These are phyloP conservation scores for Micrasema longulum DNA, from an alignment of 1,140 invertebrate species.

Conservation along the genomic window DNA sequence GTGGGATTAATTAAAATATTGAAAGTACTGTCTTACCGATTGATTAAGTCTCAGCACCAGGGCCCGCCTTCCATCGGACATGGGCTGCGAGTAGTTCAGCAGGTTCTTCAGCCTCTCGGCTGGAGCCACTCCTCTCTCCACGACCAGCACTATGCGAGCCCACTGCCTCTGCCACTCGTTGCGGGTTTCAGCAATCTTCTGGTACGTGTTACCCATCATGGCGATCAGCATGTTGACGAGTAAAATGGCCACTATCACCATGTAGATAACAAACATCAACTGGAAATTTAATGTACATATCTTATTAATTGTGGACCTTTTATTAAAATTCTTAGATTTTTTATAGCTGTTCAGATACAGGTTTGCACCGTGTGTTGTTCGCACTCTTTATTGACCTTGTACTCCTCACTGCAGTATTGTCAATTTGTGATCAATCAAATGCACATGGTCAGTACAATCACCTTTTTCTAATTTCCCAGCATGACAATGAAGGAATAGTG, in stretches of 20 bases:
- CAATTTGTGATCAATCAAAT: too few relatives aligned
- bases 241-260: conserved; percentile 95
- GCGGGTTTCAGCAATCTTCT: conserved; percentile 95
- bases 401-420: too few relatives aligned
- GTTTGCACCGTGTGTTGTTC: too few relatives aligned
- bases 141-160: conserved; percentile 96
- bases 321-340: too few relatives aligned
- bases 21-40: conserved; percentile 69
- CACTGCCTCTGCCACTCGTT: conserved; percentile 99
- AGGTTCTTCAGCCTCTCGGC: conserved; percentile 86
- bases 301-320: too few relatives aligned
- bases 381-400: too few relatives aligned
- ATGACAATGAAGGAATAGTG: too few relatives aligned
- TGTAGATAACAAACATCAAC: conserved; percentile 94
- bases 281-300: too few relatives aligned
- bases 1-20: too few relatives aligned
- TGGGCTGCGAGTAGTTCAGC: conserved; percentile 93
- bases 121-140: conserved; percentile 94
- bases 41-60: conserved; percentile 88
- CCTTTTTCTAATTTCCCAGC: too few relatives aligned
- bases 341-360: too few relatives aligned
- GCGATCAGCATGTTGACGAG: conserved; percentile 99
- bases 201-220: conserved; percentile 99
- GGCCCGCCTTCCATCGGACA: conserved; percentile 90
- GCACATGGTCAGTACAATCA: too few relatives aligned